Evolutionary conservation across 92 coral and sea anemone genomes (phyloP), one percentile per base, ranked within the genome.

Genomic region (Virgularia gustaviana): DNA sequence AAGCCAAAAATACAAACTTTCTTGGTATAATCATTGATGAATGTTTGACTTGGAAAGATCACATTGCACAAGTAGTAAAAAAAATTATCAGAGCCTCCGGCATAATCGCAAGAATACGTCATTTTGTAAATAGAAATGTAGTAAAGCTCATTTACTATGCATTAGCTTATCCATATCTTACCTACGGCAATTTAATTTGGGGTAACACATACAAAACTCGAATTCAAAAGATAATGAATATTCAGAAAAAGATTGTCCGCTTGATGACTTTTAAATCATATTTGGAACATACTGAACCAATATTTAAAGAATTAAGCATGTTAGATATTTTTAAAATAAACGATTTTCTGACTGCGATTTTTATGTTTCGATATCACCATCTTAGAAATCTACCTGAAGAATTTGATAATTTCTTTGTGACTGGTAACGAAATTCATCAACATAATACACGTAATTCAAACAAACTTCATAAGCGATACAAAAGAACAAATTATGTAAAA

Each of bases 11-110:
- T 10, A 60, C 45, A 32, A 60, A 7, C 33, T 60, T 60, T 36
- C 11, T 60, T 11, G 67, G 67, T 60, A 19, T 60, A 11, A 60
- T 60, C 18, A 60, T 60, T 18, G 67, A 60, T 37, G 67, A 57
- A 30, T 24, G 1, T 24, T 30, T 57, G 12, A 57, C 64, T 6
- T 57, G 64, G 64, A 57, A 57, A 22, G 44, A 60, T 33, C 67
- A 33, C 12, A 30, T 60, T 32, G 45, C 33, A 9, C 19, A 32
- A 45, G 36, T 60, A 12, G 24, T 22, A 23, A 60, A 60, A 27
- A 60, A 60, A 60, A 33, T 60, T 18, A 60, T 60, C 8, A 60
- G 36, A 20, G 33, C 67, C 9, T 32, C 67, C 9, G 47, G 42
- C 7, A 32, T 60, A 25, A 60, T 60, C 33, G 36, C 67, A 11